A percentile compares a stretch with the other conserved stretches of the same genome.
phyloP scores from a whole-genome alignment of 2,888 invertebrate genomes.

The Chrysolina americana region DNA sequence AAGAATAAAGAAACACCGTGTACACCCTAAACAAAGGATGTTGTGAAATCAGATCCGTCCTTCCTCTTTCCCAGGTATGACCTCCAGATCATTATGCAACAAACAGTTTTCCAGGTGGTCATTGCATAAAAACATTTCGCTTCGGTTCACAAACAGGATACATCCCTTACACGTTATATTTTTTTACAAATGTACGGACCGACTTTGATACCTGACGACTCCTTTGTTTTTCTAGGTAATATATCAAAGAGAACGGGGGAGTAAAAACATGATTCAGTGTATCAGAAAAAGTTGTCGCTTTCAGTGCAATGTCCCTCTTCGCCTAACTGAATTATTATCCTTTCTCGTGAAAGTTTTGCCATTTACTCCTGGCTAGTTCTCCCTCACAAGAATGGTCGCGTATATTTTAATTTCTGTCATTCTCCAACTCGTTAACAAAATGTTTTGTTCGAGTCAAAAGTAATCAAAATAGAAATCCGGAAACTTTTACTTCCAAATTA shows the following conservation, averaged over 20 bases:
- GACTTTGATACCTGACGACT: slow-evolving; percentile 42
- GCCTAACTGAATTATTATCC: slow-evolving; percentile 66
- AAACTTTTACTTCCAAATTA: slow-evolving; percentile 47
- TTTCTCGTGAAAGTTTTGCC: slow-evolving; percentile 65
- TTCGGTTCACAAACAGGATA: background rate
- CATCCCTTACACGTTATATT: background rate
- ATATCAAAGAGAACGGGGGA: slow-evolving; percentile 51
- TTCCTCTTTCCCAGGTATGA: too few species aligned
- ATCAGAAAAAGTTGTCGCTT: slow-evolving; percentile 61
- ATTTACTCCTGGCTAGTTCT: slow-evolving; percentile 61
- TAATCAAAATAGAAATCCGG: slow-evolving; percentile 51
- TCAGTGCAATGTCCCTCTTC: slow-evolving; percentile 59
- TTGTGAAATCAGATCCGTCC: too few species aligned
- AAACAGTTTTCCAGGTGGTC: background rate
- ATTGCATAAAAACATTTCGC: background rate
- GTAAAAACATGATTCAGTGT: slow-evolving; percentile 56
- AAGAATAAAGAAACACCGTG: too few species aligned
- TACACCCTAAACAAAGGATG: too few species aligned
- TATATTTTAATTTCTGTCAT: slow-evolving; percentile 64
- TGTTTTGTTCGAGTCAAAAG: slow-evolving; percentile 50
- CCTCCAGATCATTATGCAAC: background rate
- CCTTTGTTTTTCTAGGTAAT: slow-evolving; percentile 39
- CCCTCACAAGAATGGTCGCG: slow-evolving; percentile 60
- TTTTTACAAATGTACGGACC: slow-evolving; percentile 20
- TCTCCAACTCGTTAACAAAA: slow-evolving; percentile 52